Evolutionary conservation across 2,888 invertebrate species (phyloP).

Genomic region (Alentia gelatinosa): DNA sequence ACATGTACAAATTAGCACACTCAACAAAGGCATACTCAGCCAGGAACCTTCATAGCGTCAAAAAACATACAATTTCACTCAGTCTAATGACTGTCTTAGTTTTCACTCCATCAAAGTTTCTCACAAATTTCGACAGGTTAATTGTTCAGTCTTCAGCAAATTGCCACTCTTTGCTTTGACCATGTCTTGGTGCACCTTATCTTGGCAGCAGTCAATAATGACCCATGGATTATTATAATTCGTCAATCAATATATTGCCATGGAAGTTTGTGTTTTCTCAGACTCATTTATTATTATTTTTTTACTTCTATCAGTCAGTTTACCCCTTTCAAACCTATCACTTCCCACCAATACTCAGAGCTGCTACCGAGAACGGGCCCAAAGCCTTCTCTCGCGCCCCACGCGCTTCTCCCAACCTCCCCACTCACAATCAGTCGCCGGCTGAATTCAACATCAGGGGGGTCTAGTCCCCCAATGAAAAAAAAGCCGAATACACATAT

Average conservation of each 20-base stretch:
- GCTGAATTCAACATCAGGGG: no score
- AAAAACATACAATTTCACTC: background rate
- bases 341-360: background rate
- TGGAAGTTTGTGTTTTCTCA: background rate
- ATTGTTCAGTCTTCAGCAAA: background rate
- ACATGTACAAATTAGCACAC: constrained; percentile 34
- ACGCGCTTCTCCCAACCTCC: background rate
- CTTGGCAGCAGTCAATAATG: background rate
- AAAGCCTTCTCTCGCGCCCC: background rate
- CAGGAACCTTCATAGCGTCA: background rate
- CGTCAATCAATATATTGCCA: background rate
- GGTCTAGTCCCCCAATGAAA: background rate
- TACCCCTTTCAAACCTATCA: background rate
- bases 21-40: constrained; percentile 18
- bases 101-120: background rate
- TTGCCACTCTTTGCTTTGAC: background rate
- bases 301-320: constrained; percentile 9
- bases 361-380: background rate
- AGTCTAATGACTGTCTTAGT: background rate
- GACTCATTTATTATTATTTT: no score
- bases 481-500: background rate
- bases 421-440: background rate
- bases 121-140: background rate
- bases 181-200: background rate
- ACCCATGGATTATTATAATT: background rate